These are phyloP conservation scores for Gasterosteus aculeatus DNA, from an alignment of 2,113 vertebrate species.

Conservation along the genomic window DNA sequence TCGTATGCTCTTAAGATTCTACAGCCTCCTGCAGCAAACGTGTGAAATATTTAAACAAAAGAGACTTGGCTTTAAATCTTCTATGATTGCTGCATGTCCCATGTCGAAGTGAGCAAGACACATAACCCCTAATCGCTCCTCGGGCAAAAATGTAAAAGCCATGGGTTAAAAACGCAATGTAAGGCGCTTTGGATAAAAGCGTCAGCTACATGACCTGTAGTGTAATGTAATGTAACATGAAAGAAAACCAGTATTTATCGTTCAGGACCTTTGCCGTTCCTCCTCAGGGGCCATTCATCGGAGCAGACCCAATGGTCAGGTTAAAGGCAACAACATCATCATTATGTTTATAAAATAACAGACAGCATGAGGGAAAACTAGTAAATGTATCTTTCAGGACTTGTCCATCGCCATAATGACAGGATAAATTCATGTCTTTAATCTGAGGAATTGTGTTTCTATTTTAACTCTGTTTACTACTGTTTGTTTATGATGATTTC, in stretches of 20 bases:
- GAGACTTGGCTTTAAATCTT: background rate
- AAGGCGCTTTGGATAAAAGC: too few relatives aligned
- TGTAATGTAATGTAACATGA: background rate
- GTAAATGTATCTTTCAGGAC: background rate
- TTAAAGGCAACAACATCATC: background rate
- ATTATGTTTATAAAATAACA: background rate
- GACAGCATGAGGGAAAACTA: background rate
- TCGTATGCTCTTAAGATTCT: too few relatives aligned
- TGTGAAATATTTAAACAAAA: background rate
- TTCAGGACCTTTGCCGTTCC: background rate
- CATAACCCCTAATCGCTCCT: too few relatives aligned
- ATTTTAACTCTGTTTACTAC: background rate
- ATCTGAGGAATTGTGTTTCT: background rate
- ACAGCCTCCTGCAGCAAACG: background rate
- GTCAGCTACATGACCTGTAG: too few relatives aligned
- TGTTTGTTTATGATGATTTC: background rate
- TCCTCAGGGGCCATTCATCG: background rate
- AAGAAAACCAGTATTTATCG: background rate
- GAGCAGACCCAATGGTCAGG: background rate
- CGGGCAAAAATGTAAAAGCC: too few relatives aligned
- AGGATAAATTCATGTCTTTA: background rate
- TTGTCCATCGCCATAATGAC: background rate
- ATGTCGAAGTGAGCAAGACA: too few relatives aligned
- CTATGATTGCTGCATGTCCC: too few relatives aligned
- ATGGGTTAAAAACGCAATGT: too few relatives aligned